Base-by-base conservation (phyloP, 2,113 vertebrate species). In the Sminthopsis crassicaudata region DNA sequence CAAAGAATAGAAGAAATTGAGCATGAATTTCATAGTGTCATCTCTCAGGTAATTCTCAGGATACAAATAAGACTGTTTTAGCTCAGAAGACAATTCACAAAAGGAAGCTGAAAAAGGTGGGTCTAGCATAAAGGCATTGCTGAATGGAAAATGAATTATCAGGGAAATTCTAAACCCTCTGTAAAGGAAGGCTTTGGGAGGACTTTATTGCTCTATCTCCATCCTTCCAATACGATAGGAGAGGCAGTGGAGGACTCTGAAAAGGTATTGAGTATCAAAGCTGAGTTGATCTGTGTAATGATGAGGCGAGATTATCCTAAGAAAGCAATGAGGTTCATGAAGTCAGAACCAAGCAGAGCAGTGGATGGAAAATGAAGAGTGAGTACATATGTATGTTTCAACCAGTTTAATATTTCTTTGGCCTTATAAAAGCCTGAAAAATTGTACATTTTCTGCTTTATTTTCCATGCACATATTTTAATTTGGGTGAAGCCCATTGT, bases 401-500 rank as follows among this genome's bases (percentile, higher is more conserved):
- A 0, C 76, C 89, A 94, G 91, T 0, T 19, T 92, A 93, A 76
- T 92, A 97, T 96, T 93, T 53, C 89, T 48, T 14, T 94, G 84
- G 55, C 25, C 2, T 5, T 90, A 54, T 0, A 2, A 11, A 92
- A 51, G 46, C 30, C 67, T 57, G 90, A 96, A 93, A 91, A 95
- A 97, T 94, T 55, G 92, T 93, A 51, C 93, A 93, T 93, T 95
- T 97, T 95, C 54, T 94, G 94, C 95, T 92, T 96, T 94, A 92
- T 94, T 95, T 97, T 94, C 52, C 60, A 57, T 54, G 90, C 84
- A 94, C 46, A 16, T 94, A 50, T 96, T 97, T 95, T 97, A 94
- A 97, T 97, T 96, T 96, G 91, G 55, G n/a, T 53, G 54, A 42
- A 46, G 25, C 95, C 84, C 55, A 3, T 97, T 93, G 91, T 42